Percentiles rank a stretch among this genome's conserved stretches.
Evolutionary conservation across 2,113 vertebrate species (phyloP).

Genomic region (Channa argus): DNA sequence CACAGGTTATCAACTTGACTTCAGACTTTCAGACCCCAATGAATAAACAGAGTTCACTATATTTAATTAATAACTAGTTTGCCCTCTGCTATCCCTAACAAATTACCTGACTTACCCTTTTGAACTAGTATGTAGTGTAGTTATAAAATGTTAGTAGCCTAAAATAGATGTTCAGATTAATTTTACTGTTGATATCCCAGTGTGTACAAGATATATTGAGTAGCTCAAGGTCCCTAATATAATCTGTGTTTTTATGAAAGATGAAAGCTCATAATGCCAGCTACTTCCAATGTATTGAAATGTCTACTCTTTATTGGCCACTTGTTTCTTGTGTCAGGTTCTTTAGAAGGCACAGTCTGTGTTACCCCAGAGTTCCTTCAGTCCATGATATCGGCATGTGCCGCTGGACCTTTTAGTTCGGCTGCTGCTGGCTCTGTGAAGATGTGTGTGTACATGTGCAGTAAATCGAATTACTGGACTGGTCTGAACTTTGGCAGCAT

Average conservation of each 20-base stretch:
- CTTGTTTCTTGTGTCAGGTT: constrained; percentile 8
- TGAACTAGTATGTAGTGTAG: neutral
- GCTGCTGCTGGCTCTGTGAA: constrained; percentile 42
- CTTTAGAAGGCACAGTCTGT: constrained; percentile 24
- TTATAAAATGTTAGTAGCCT: neutral
- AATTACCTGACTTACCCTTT: neutral
- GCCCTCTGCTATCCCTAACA: constrained; percentile 21
- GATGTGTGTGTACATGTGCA: constrained; percentile 1
- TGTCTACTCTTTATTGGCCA: neutral
- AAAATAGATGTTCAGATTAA: neutral
- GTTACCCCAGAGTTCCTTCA: constrained; percentile 30
- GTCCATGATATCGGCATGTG: constrained; percentile 42
- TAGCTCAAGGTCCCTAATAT: neutral
- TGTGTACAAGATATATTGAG: neutral
- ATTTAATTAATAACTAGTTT: constrained; percentile 39
- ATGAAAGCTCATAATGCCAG: constrained; percentile 9
- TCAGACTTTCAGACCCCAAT: too few relatives aligned
- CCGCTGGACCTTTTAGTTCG: constrained; percentile 60
- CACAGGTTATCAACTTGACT: too few relatives aligned
- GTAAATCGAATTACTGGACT: constrained; percentile 41
- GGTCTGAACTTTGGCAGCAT: constrained; percentile 72
- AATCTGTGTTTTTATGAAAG: neutral
- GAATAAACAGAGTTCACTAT: constrained; percentile 29
- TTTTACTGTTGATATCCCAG: neutral
- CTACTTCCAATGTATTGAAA: neutral